These are phyloP conservation scores for Geotrupes spiniger DNA, from an alignment of 2,888 invertebrate species.

Conservation along the genomic window DNA sequence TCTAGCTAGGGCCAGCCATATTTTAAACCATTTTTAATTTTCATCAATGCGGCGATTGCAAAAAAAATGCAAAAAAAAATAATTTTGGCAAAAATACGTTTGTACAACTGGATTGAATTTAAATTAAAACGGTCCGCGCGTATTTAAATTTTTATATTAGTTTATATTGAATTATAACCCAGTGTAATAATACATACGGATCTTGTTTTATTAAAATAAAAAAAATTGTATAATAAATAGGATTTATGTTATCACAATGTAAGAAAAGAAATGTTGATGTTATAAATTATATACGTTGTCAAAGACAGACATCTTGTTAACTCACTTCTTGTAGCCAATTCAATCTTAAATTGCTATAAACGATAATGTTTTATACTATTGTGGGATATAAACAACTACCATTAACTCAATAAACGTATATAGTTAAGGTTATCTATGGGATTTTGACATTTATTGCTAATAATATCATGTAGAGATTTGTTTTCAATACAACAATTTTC, in stretches of 20 bases:
- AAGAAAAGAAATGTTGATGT: neutral
- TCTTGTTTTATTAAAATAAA: too few relatives aligned
- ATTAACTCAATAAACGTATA: conserved; percentile 9
- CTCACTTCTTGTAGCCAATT: conserved; percentile 11
- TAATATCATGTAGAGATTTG: conserved; percentile 10
- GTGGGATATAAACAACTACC: conserved; percentile 10
- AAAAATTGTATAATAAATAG: conserved; percentile 1
- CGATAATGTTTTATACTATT: conserved; percentile 12
- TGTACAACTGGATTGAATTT: too few relatives aligned
- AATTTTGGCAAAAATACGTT: too few relatives aligned
- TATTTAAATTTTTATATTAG: too few relatives aligned
- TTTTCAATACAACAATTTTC: conserved; percentile 7
- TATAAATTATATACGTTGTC: too few relatives aligned
- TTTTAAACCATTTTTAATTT: conserved; percentile 2
- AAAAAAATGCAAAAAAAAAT: neutral
- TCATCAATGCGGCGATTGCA: neutral
- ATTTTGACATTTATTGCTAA: conserved; percentile 2
- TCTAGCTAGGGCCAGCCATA: conserved; percentile 6
- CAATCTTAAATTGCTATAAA: conserved; percentile 16
- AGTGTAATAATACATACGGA: too few relatives aligned
- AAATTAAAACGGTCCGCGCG: too few relatives aligned
- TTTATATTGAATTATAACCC: too few relatives aligned
- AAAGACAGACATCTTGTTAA: conserved; percentile 16
- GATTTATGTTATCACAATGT: neutral
- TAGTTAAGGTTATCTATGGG: conserved; percentile 1